Evolutionary conservation across 2,113 vertebrate genomes (phyloP).

Genomic region (Helogale parvula): DNA sequence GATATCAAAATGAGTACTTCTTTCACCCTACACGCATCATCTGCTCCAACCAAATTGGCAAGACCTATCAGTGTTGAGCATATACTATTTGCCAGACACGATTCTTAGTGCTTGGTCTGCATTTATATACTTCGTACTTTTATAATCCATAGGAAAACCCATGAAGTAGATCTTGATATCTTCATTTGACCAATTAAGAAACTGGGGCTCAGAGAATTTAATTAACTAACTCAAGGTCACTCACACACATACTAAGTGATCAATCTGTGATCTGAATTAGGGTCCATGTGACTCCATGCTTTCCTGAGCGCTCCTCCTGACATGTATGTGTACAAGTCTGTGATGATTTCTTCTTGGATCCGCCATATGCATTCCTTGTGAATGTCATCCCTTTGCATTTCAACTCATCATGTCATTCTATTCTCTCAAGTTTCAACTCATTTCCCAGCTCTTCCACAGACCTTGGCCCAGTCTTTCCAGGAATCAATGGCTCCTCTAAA

Average conservation of each 20-base stretch:
- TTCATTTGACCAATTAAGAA: not conserved
- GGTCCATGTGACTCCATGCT: not conserved
- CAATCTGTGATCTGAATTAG: not conserved
- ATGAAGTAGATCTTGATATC: not conserved
- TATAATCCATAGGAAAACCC: not conserved
- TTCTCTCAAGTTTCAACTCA: not conserved
- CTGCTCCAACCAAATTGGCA: not conserved
- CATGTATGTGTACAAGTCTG: not conserved
- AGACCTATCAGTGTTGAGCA: too few relatives aligned
- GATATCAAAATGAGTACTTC: not conserved
- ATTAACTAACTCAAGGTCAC: not conserved
- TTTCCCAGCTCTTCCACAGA: not conserved
- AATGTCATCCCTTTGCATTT: not conserved
- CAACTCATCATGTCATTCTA: not conserved
- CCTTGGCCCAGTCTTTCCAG: not conserved
- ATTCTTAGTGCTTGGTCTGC: not conserved
- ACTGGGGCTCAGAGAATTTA: not conserved
- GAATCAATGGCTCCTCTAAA: not conserved
- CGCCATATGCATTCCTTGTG: accelerated
- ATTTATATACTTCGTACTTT: not conserved
- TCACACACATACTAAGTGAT: not conserved
- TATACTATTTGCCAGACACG: not conserved
- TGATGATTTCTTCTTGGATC: not conserved
- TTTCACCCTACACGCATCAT: not conserved
- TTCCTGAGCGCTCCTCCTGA: not conserved